Conservation (phyloP, 2,113 vertebrate genomes). For the Pandion haliaetus region DNA sequence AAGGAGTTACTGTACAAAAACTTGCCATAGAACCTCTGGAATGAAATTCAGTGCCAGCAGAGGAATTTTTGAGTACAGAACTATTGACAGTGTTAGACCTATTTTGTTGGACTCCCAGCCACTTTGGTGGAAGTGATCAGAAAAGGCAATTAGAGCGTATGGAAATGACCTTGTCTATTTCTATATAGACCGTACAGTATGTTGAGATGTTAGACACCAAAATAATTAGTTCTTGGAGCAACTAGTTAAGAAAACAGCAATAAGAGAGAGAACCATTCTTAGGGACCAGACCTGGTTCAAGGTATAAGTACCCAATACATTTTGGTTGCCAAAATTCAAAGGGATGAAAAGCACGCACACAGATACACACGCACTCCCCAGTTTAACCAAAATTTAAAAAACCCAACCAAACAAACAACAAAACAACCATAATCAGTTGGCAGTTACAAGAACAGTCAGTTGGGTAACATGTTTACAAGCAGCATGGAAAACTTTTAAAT, state of each 20-base stretch:
- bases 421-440: too few relatives aligned
- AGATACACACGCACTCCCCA: too few relatives aligned
- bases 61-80: background rate
- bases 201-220: background rate
- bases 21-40: background rate
- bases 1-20: background rate
- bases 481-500: background rate
- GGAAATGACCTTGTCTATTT: background rate
- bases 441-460: background rate
- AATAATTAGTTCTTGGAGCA: background rate
- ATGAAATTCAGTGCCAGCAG: background rate
- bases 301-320: background rate
- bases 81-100: background rate
- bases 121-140: background rate
- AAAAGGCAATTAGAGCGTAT: background rate
- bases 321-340: background rate
- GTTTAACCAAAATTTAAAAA: background rate
- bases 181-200: background rate
- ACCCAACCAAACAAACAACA: too few relatives aligned
- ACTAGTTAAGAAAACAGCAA: background rate
- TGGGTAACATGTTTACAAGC: background rate
- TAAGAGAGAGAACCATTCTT: background rate
- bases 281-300: background rate
- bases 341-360: background rate
- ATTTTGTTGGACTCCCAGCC: background rate